These are phyloP conservation scores for Adelosebastes latens DNA, from an alignment of 2,797 vertebrate species.

Conservation along the genomic window DNA sequence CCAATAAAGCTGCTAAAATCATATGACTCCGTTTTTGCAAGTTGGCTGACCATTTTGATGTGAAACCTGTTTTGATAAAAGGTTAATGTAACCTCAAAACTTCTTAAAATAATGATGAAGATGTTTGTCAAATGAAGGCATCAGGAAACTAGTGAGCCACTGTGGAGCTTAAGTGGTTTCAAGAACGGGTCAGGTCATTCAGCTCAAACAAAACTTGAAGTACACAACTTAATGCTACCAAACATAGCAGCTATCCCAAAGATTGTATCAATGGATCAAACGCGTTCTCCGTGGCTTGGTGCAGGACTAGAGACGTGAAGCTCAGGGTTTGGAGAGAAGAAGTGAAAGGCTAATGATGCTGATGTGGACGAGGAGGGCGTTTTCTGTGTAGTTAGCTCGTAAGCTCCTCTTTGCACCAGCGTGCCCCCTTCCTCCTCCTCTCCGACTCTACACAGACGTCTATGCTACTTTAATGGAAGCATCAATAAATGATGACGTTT, in stretches of 20 bases:
- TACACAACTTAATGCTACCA: slow-evolving; percentile 2
- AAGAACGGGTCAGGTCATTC: not conserved
- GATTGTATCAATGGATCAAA: slow-evolving; percentile 15
- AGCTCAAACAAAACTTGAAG: not conserved
- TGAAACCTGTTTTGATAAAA: not conserved
- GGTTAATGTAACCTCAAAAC: not conserved
- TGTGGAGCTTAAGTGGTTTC: slow-evolving; percentile 6
- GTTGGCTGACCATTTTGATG: not conserved
- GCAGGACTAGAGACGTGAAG: not conserved
- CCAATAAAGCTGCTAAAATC: not conserved
- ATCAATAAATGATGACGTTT: slow-evolving; percentile 90
- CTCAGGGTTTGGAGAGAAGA: slow-evolving; percentile 16
- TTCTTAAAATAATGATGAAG: not conserved
- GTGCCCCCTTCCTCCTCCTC: slow-evolving; percentile 46
- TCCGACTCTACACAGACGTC: slow-evolving; percentile 65
- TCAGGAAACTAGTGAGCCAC: not conserved
- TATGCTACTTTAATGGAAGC: slow-evolving; percentile 83
- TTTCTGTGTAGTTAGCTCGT: slow-evolving; percentile 48
- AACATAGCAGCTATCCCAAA: not conserved
- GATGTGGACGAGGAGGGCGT: slow-evolving; percentile 29
- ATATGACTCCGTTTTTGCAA: not conserved
- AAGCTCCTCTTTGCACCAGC: slow-evolving; percentile 46
- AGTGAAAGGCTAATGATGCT: slow-evolving; percentile 18
- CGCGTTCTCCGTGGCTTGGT: slow-evolving; percentile 10
- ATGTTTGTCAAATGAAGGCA: not conserved